These are phyloP conservation scores for Apodemia hepburni DNA, from an alignment of 2,888 invertebrate species.

Conservation along the genomic window DNA sequence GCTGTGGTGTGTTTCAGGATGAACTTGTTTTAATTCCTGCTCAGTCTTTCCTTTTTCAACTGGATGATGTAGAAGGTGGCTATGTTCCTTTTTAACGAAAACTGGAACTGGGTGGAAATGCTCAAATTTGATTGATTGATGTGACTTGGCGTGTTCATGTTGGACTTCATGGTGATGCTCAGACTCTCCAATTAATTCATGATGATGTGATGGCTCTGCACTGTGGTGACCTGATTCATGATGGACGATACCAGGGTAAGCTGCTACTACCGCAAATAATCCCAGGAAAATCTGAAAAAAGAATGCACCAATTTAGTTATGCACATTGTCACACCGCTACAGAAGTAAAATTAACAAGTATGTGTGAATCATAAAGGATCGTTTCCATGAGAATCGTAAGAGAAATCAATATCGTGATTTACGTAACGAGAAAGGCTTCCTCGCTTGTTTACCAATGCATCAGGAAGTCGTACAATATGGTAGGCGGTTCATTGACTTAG, in stretches of 20 bases:
- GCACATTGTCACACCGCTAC: background rate
- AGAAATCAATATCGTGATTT: constrained; percentile 36
- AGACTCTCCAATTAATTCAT: constrained; percentile 62
- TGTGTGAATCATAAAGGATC: background rate
- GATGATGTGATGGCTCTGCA: constrained; percentile 60
- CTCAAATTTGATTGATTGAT: constrained; percentile 85
- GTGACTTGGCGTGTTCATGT: constrained; percentile 84
- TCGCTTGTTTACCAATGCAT: constrained; percentile 34
- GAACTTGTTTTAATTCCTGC: constrained; percentile 79
- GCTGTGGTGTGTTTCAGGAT: constrained; percentile 80
- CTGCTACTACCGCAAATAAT: constrained; percentile 65
- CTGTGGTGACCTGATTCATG: constrained; percentile 64
- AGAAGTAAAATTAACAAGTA: too few species aligned
- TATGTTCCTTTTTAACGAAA: constrained; percentile 84
- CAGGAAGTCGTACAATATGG: constrained; percentile 45
- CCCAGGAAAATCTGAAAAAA: constrained; percentile 68
- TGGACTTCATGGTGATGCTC: constrained; percentile 82
- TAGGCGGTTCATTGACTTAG: constrained; percentile 42
- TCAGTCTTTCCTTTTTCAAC: constrained; percentile 82
- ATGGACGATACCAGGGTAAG: constrained; percentile 68
- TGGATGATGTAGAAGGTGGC: constrained; percentile 82
- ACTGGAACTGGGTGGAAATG: constrained; percentile 86
- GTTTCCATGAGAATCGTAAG: background rate
- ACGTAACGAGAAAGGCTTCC: constrained; percentile 58
- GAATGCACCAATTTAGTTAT: constrained; percentile 19